Conservation (phyloP, 2,888 invertebrate genomes). For the Blera fallax region DNA sequence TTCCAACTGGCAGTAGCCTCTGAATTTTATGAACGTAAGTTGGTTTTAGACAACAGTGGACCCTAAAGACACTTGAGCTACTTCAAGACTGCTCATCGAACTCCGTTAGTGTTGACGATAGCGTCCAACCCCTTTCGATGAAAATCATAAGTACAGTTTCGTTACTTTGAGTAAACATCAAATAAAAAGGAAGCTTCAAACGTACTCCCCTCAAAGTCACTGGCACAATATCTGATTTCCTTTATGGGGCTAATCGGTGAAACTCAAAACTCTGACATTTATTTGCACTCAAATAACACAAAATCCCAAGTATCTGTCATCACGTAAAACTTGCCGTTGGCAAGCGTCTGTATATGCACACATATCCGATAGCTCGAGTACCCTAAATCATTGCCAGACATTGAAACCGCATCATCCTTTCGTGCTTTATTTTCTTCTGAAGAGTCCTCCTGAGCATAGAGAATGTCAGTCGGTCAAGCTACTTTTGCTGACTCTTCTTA, state of each 20-base stretch:
- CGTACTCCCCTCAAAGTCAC: background rate
- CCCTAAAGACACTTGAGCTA: no score
- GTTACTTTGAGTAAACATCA: background rate
- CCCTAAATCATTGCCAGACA: slow-evolving; percentile 47
- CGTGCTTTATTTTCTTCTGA: background rate
- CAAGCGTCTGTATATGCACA: background rate
- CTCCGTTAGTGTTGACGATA: no score
- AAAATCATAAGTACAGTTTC: no score
- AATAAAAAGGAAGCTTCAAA: background rate
- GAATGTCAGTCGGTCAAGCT: background rate
- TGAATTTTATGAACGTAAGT: no score
- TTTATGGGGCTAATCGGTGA: background rate
- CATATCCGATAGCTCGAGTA: slow-evolving; percentile 33
- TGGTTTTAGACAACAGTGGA: no score
- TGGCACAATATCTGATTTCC: background rate
- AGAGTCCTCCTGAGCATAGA: background rate
- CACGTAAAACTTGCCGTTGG: background rate
- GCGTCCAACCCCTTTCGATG: no score
- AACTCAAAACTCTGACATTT: slow-evolving; percentile 2
- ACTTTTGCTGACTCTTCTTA: background rate
- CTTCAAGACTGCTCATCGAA: no score
- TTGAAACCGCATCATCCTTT: slow-evolving; percentile 25
- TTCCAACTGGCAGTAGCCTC: no score
- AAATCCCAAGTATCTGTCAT: background rate
- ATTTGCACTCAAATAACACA: slow-evolving; percentile 22